A percentile compares a stretch with the other conserved stretches of the same genome.
Conservation (phyloP, 2,797 vertebrate genomes). For the Denticeps clupeoides region DNA sequence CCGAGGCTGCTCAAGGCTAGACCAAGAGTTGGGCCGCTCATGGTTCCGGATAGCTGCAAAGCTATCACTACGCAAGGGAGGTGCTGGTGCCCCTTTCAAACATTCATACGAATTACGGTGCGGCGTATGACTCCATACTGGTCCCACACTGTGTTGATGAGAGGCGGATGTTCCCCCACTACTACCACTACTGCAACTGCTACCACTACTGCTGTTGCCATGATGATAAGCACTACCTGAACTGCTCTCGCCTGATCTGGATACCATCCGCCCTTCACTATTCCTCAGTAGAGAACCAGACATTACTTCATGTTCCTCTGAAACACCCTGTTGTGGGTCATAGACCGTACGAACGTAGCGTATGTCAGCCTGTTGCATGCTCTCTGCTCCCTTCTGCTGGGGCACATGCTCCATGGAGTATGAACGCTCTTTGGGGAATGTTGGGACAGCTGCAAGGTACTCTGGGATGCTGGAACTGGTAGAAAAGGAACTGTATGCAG, state of each 20-base stretch:
- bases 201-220: slow-evolving; percentile 31
- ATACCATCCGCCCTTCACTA: slow-evolving; percentile 33
- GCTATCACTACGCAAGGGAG: slow-evolving; percentile 83
- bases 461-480: slow-evolving; percentile 88
- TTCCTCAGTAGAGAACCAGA: slow-evolving; percentile 44
- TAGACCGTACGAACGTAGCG: slow-evolving; percentile 71
- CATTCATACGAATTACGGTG: slow-evolving; percentile 54
- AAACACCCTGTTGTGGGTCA: slow-evolving; percentile 62
- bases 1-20: slow-evolving; percentile 68
- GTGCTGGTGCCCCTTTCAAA: slow-evolving; percentile 65
- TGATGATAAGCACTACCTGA: slow-evolving; percentile 40
- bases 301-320: slow-evolving; percentile 74
- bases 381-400: slow-evolving; percentile 54
- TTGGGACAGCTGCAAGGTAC: slow-evolving; percentile 59
- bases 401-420: slow-evolving; percentile 63
- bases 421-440: slow-evolving; percentile 62
- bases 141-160: slow-evolving; percentile 50
- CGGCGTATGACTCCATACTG: slow-evolving; percentile 51
- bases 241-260: slow-evolving; percentile 12
- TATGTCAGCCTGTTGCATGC: slow-evolving; percentile 75
- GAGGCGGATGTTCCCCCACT: slow-evolving; percentile 34
- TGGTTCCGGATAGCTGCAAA: slow-evolving; percentile 75
- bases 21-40: slow-evolving; percentile 75
- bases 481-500: slow-evolving; percentile 91
- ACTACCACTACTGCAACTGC: slow-evolving; percentile 36